Evolutionary conservation across 2,797 vertebrate genomes (phyloP), one percentile per base, ranked within the genome.

Genomic region (Chrosomus eos): DNA sequence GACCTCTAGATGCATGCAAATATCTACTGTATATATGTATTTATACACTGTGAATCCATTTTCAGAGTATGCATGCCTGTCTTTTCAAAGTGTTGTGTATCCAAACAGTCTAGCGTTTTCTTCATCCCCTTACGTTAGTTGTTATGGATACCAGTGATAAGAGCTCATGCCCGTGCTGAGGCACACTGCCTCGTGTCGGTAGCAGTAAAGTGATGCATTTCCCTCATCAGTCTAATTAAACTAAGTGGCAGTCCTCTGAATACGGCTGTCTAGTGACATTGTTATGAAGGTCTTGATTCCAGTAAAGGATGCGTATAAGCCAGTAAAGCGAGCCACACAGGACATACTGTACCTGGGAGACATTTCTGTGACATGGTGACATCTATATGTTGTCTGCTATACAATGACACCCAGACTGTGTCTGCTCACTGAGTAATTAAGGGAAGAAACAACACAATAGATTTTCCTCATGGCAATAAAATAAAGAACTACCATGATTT

Each of bases 151-250:
- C 82, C 83, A 82, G 71, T 38, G 73, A 18, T 64, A 68, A 62
- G 76, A 85, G 53, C 58, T 26, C 3, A 36, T 55, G 33, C 48
- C 38, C 7, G 1, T 28, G 58, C 66, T 48, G 1, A 64, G 28
- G 40, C 38, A 80, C 66, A 28, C 36, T 7, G 51, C 70, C 71
- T 85, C 26, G 5, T 87, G 68, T 80, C 33, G 8, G 14, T 45
- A 75, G 71, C 45, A 48, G 45, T 18, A 48, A 28, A 81, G n/a
- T 72, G 33, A 82, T 73, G 79, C 38, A 82, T 80, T 79, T 73
- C 33, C 55, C 36, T 87, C 74, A 86, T 84, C 62, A 33, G 66
- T 71, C 80, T 86, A 84, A 84, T 90, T 80, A 88, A 84, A 58
- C 66, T 86, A 83, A 87, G 80, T 86, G 81, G 68, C 74, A 79